phyloP scores from a whole-genome alignment of 2,888 invertebrate genomes.

The Acanthoscelides obtectus region DNA sequence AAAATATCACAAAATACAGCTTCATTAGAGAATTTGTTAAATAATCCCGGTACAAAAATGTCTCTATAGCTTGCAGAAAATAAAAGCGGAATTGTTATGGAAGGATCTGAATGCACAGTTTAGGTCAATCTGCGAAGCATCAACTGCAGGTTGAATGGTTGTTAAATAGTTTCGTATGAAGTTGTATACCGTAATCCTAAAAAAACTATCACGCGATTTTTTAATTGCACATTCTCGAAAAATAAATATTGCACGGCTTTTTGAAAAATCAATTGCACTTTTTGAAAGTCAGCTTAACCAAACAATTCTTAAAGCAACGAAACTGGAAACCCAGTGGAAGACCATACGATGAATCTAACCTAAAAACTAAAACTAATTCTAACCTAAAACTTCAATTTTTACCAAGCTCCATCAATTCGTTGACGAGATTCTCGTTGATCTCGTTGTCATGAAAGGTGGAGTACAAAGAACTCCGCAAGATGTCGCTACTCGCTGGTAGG shows the following conservation, averaged over 20 bases:
- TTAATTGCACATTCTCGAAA: constrained; percentile 12
- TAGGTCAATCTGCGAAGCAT: no score
- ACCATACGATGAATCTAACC: constrained; percentile 6
- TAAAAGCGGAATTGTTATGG: no score
- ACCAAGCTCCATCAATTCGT: constrained; percentile 56
- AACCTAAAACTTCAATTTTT: constrained; percentile 32
- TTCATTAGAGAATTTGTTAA: neutral
- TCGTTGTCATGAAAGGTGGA: constrained; percentile 40
- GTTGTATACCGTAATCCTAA: neutral
- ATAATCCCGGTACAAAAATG: no score
- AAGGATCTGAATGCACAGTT: no score
- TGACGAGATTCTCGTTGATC: constrained; percentile 55
- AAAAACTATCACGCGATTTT: constrained; percentile 5
- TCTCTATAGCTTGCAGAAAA: no score
- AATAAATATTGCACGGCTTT: constrained; percentile 15
- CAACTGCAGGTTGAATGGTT: no score
- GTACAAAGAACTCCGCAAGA: constrained; percentile 44
- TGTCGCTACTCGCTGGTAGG: constrained; percentile 36
- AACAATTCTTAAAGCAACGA: constrained; percentile 1
- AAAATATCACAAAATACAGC: neutral
- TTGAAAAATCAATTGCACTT: constrained; percentile 17
- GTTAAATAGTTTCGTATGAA: no score
- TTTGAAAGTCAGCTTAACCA: constrained; percentile 22
- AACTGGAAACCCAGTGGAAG: constrained; percentile 3
- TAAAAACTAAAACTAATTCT: constrained; percentile 12